Evolutionary conservation across 2,888 invertebrate species (phyloP).

Genomic region (Stenodera caucasica): DNA sequence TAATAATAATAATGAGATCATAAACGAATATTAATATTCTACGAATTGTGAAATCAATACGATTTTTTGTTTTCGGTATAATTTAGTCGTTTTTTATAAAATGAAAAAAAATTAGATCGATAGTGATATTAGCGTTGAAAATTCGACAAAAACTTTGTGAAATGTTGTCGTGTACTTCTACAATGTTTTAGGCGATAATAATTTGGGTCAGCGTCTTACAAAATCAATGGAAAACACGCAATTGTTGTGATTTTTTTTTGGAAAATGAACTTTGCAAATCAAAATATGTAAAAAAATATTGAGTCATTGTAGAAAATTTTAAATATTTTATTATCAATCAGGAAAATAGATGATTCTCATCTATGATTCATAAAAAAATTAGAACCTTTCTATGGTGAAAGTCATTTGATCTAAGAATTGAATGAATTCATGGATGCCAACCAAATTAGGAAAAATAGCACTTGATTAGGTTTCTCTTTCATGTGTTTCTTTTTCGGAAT

Average conservation of each 20-base stretch:
- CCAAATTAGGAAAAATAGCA: conserved; percentile 4
- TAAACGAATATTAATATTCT: no score
- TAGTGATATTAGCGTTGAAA: not conserved
- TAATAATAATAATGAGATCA: no score
- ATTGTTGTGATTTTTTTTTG: conserved; percentile 21
- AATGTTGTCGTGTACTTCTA: conserved; percentile 1
- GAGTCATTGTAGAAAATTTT: no score
- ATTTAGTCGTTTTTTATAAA: not conserved
- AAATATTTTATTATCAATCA: no score
- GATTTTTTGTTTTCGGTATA: not conserved
- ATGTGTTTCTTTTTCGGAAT: not conserved
- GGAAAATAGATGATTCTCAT: no score
- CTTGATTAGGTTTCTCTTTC: conserved; percentile 2
- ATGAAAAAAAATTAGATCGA: not conserved
- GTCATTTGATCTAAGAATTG: not conserved
- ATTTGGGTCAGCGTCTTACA: conserved; percentile 23
- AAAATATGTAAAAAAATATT: no score
- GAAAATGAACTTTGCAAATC: conserved; percentile 14
- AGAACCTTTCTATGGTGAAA: not conserved
- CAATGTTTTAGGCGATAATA: not conserved
- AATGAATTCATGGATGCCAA: not conserved
- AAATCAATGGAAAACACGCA: conserved; percentile 20
- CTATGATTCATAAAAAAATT: not conserved
- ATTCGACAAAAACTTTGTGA: not conserved
- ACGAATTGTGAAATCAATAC: not conserved